Evolutionary conservation across 1,140 invertebrate species (phyloP), one percentile per base, ranked within the genome.

Genomic region (Alviniconcha marisindica): DNA sequence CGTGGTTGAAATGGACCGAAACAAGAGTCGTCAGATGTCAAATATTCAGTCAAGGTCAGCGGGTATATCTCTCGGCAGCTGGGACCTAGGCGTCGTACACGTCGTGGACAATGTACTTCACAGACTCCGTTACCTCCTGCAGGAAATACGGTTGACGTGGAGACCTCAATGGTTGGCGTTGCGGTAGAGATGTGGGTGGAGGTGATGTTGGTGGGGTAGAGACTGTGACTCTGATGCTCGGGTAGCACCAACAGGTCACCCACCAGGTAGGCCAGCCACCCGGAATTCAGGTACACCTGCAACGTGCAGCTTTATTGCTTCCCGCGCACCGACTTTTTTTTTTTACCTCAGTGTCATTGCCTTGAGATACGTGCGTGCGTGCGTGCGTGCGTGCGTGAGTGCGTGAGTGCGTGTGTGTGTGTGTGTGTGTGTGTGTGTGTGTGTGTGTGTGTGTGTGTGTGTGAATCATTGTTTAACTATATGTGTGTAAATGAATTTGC

Each of bases 201-300:
- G 36, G 54, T 80, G 78, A 80, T 66, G 78, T 80, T 80, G 14
- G 78, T 80, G 56, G 78, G 78, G 60, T 66, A 69, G 56, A 80
- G 33, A 24, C 31, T 38, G 56, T 80, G 78, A 1, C n/a, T 21
- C 44, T 36, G 24, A 33, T 66, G 5, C 24, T 80, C 56, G 15
- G 78, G 78, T 24, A 80, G n/a, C 1, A 80, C 78, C 18, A 80
- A 60, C 21, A 80, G 56, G 40, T 80, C 78, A 4, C 78, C 78
- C 54, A 80, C 78, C 10, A 63, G 56, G 60, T 80, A 69, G 1
- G 78, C 78, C 3, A 0, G 2, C 78, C 78, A 80, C 54, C 38
- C 56, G 2, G 12, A 1, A 15, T 28, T n/a, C 38, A 38, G n/a
- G 28, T 24, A n/a, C 21, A 60, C 51, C 54, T 31, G 44, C 10